Evolutionary conservation across 2,113 vertebrate species (phyloP).

Genomic region (Elanoides forficatus): DNA sequence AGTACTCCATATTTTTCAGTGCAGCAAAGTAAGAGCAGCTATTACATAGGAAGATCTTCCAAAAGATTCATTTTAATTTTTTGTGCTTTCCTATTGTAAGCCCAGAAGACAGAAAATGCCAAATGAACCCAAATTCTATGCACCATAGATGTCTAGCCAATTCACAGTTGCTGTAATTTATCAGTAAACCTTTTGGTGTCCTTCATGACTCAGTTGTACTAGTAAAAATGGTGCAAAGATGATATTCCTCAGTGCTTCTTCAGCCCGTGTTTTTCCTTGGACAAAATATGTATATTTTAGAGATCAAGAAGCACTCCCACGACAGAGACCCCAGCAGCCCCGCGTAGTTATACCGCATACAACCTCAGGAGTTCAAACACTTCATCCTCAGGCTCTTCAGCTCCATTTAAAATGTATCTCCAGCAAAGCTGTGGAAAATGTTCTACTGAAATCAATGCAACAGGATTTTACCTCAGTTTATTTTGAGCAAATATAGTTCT

Average conservation of each 20-base stretch:
- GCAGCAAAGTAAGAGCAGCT: neutral
- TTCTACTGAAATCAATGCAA: neutral
- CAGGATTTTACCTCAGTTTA: neutral
- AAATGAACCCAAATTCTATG: neutral
- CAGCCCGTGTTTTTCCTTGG: neutral
- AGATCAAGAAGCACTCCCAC: neutral
- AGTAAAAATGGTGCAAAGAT: neutral
- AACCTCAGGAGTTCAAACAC: neutral
- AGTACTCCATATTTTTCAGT: neutral
- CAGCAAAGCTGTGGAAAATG: neutral
- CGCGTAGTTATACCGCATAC: accelerated
- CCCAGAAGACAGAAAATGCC: neutral
- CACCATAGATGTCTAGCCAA: neutral
- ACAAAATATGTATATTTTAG: neutral
- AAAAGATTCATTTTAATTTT: slow-evolving; percentile 11
- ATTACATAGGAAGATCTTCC: slow-evolving; percentile 45
- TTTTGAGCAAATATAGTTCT: slow-evolving; percentile 26
- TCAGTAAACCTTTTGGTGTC: neutral
- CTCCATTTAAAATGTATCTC: neutral
- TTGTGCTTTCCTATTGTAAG: neutral
- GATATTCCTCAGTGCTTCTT: neutral
- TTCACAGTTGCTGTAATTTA: neutral
- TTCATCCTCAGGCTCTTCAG: neutral
- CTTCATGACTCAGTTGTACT: neutral
- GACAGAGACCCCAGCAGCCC: neutral